Base-by-base conservation (phyloP, 1,140 invertebrate species). In the Meloidogyne floridensis region DNA sequence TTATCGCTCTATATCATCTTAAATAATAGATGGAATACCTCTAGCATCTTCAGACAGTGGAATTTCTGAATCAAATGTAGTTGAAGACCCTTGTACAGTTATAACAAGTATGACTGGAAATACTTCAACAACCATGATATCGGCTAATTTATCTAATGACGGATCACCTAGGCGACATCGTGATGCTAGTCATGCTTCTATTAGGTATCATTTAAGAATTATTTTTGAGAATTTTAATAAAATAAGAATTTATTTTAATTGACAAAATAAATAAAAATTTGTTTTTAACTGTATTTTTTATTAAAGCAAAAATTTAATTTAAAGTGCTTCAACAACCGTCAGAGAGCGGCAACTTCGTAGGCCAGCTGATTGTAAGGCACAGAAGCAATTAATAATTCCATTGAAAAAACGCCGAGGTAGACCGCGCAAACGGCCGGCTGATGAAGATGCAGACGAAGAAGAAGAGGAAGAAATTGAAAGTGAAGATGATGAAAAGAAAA, bases 41-140 rank as follows among this genome's bases (percentile, higher is more conserved):
- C n/a, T 81, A 56, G 42, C 76, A 6, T 77, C 80, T 9, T 81
- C 80, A 15, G 80, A 81, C 56, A 81, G 80, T 59, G 80, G 80
- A 18, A 71, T 81, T 70, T 79, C 77, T 43, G 80, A 81, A 69
- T 81, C 80, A 56, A 80, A 80, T 54, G 75, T 71, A 51, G 47
- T 65, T 47, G 80, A 81, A 73, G 74, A 74, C 18, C 18, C 53
- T 18, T 70, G 15, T 65, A 65, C 59, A 65, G n/a, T 65, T 65
- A 65, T 65, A 65, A 65, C 59, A 65, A 65, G n/a, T 65, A 65
- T n/a, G 6, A 0, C 15, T 4, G 3, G 5, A n/a, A 6, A n/a
- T n/a, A 15, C 59, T 65, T 65, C 59, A 65, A 65, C 10, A 65
- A 65, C 3, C 56, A 59, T 18, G 10, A 6, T 32, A 32, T 32